Base-by-base conservation (phyloP, 2,888 invertebrate genomes). In the Amorpha juglandis region DNA sequence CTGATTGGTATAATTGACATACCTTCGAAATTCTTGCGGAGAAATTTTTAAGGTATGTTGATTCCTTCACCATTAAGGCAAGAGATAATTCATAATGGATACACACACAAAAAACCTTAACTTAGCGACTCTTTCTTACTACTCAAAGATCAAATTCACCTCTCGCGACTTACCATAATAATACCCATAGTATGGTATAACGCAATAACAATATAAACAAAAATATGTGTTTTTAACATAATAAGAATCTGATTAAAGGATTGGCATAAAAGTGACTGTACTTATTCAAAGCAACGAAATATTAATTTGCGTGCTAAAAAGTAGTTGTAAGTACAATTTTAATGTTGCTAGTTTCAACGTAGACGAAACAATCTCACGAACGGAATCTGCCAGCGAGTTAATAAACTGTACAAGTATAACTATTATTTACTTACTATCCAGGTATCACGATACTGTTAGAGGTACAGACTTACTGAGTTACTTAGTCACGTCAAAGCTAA, bases 321-420 rank as follows among this genome's bases (percentile, higher is more conserved):
- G 58, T 58, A 58, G 67, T 74, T 78, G 80, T 82, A 80, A 72
- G 74, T 68, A 72, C 72, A 67, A 68, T 72, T 58, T 58, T 58
- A 58, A 58, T 58, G 19, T 42, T 52, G 45, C 16, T 38, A 33
- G 53, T 64, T 45, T 53, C 7, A n/a, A 55, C 19, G 27, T 8
- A 47, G 47, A 65, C 58, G 66, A 66, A 70, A 69, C 68, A 65
- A 71, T 64, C 86, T 84, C 87, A 87, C 87, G 87, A 86, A 84
- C 72, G 62, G 65, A 77, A 87, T 87, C 87, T 72, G 70, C 78
- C 74, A 68, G 73, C 70, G 65, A 70, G 65, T 72, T 71, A 58
- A 70, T 76, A 70, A 71, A 74, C 77, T 79, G 35, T 35, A 33
- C 47, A 53, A 64, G 14, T 33, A 53, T 14, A 45, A 55, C 0